Base-by-base conservation (phyloP, 1,140 invertebrate species). In the Triops cancriformis region DNA sequence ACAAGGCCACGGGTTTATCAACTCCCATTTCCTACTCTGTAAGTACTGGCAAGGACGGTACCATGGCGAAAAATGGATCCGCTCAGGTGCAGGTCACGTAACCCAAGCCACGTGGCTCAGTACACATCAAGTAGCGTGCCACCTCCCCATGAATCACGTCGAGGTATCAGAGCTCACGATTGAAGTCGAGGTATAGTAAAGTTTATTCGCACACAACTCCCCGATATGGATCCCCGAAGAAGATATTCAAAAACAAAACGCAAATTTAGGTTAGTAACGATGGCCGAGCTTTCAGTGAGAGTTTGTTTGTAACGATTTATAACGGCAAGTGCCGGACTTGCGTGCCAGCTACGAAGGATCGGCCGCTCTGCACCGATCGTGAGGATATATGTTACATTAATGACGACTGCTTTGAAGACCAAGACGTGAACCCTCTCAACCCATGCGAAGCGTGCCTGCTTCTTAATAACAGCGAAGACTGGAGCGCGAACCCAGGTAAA, bases 351-450 rank as follows among this genome's bases (percentile, higher is more conserved):
- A 45, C 45, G 26, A 37, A 74, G n/a, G 75, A 43, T 14, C 28
- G 42, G 3, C 18, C 75, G 1, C 26, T 75, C 9, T 80, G 79
- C 37, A 14, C 18, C 3, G 77, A 78, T 27, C 72, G 77, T n/a
- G 74, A 73, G n/a, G 79, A 80, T 26, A 37, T 79, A 14, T 80
- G 79, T 31, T 42, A 75, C 9, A 78, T 80, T n/a, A 51, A 80
- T 41, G 43, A 73, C 26, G 41, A 51, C 26, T 80, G 79, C 51
- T 80, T 72, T 72, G 51, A 73, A 28, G 45, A 78, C 26, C 23
- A 64, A 3, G 43, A 78, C 11, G 45, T 75, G n/a, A 78, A 80
- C 37, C 77, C 76, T 23, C 18, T 73, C n/a, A 80, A 80, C 43
- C 9, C 73, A 10, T 80, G 79, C 31, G 45, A 80, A 10, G 64